Base-by-base conservation (phyloP, 2,113 vertebrate species). In the Pelusios castaneus region DNA sequence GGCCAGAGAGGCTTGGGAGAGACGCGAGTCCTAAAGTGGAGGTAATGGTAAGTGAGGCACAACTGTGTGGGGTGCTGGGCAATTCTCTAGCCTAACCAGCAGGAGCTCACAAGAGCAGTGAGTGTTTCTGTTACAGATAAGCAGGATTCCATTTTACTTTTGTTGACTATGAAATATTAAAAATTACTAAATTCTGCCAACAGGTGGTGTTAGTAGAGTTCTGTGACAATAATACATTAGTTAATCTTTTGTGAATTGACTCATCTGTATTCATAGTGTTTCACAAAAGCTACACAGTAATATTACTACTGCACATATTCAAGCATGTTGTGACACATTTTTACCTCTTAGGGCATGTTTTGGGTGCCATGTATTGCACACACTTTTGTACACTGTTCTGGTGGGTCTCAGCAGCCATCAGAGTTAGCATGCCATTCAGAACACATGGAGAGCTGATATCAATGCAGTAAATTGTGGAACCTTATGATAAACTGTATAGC, bases 231-330 rank as follows among this genome's bases (percentile, higher is more conserved):
- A 80, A 27, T 22, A 73, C 56, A 88, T 73, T 60, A 52, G 13
- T 4, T 52, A 89, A 84, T 87, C 86, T 87, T 93, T 96, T 95
- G 58, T 88, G 92, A 54, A 84, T 29, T 51, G 90, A 93, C 90
- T 88, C 87, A 94, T 67, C n/a, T 88, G 80, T 88, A 88, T 85
- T 92, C 95, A 79, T 94, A 94, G 47, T 7, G 54, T 77, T 79
- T 95, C 90, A 67, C 86, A 88, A 78, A 95, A 93, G 82, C 78
- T 82, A 45, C 58, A 89, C 85, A 54, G 77, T 90, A 70, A 81
- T 85, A 88, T 85, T 34, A 70, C 86, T 81, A 87, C 84, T 92
- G 95, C 25, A 73, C 73, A 85, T 25, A 16, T 22, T 80, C 6
- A 78, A 82, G 22, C 84, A 86, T 51, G 34, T 21, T 45, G 49